These are phyloP conservation scores for Prunella himalayana DNA, from an alignment of 2,113 vertebrate species.

Conservation along the genomic window DNA sequence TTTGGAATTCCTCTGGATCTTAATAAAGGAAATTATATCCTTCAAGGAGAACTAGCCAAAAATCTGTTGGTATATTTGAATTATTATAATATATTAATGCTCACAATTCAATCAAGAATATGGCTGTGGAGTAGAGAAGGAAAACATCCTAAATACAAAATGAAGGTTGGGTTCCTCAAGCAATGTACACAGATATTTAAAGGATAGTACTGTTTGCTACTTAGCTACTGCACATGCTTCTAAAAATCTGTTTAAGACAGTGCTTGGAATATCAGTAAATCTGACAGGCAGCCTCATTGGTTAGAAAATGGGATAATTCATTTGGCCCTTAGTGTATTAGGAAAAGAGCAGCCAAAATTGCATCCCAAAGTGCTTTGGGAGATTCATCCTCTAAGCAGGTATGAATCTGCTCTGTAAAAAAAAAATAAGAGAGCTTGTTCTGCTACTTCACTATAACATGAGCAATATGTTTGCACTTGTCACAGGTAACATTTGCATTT, in stretches of 20 bases:
- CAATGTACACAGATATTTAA: background rate
- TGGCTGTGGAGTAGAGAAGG: background rate
- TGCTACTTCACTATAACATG: background rate
- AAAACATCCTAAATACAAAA: background rate
- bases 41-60: background rate
- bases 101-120: background rate
- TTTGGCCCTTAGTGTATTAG: background rate
- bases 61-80: background rate
- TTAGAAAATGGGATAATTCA: background rate
- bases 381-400: background rate
- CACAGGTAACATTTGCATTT: conserved; percentile 24
- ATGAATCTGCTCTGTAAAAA: background rate
- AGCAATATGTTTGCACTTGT: conserved; percentile 57
- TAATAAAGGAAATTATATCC: background rate
- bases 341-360: background rate
- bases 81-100: background rate
- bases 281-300: background rate
- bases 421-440: background rate
- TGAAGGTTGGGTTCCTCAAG: background rate
- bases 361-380: background rate
- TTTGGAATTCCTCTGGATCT: background rate
- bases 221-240: background rate
- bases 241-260: background rate
- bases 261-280: background rate
- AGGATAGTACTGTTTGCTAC: background rate